Conservation (phyloP, 1,140 invertebrate species). For the Neodiprion virginianus region DNA sequence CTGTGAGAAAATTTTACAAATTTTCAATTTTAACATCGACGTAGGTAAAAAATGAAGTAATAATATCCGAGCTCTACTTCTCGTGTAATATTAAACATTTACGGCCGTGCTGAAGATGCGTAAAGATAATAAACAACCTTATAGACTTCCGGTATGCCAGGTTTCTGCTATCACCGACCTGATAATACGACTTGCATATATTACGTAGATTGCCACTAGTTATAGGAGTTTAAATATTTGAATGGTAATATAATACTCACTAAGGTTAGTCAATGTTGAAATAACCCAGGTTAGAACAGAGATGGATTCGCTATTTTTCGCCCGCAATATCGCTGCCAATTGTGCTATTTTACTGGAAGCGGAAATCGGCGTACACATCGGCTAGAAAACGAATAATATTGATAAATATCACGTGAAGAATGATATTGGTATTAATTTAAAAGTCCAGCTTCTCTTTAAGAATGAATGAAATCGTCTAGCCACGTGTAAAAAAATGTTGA, state of each 20-base stretch:
- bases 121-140: not conserved
- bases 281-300: conserved; percentile 74
- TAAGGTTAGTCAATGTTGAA: conserved; percentile 71
- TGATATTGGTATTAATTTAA: not conserved
- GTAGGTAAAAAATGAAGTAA: too few relatives aligned
- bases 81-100: too few relatives aligned
- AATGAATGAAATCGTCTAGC: too few relatives aligned
- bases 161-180: too few relatives aligned
- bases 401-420: conserved; percentile 9
- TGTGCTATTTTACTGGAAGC: conserved; percentile 74
- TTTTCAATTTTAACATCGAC: too few relatives aligned
- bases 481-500: too few relatives aligned
- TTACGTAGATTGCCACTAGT: not conserved
- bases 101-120: not conserved
- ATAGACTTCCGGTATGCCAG: not conserved
- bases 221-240: not conserved
- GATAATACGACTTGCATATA: not conserved
- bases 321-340: conserved; percentile 67
- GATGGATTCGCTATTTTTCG: conserved; percentile 69
- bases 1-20: too few relatives aligned
- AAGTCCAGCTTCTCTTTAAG: too few relatives aligned
- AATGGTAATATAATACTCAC: conserved; percentile 60
- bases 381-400: conserved; percentile 60
- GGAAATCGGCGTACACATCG: conserved; percentile 73
- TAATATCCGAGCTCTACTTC: too few relatives aligned